Percentiles rank a stretch among this genome's conserved stretches.
Conservation (phyloP, 2,113 vertebrate species). For the Percina caprodes region DNA sequence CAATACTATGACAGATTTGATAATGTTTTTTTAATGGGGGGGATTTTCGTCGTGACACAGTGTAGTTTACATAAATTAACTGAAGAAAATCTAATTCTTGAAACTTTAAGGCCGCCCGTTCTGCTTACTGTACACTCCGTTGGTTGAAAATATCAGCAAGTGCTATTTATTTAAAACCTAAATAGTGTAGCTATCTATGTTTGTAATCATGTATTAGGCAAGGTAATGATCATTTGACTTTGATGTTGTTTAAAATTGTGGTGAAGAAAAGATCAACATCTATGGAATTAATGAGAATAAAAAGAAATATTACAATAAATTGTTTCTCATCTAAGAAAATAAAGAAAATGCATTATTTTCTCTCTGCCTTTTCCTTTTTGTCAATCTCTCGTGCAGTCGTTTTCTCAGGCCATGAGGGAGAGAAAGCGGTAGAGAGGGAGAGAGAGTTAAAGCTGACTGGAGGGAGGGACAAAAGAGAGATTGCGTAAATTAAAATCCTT, state of each 20-base stretch:
- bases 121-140: not conserved
- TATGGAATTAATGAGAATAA: not conserved
- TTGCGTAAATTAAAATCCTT: slow-evolving; percentile 88
- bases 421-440: slow-evolving; percentile 43
- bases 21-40: not conserved
- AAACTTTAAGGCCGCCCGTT: slow-evolving; percentile 1
- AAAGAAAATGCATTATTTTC: not conserved
- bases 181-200: not conserved
- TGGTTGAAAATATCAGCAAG: not conserved
- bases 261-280: slow-evolving; percentile 1
- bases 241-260: not conserved
- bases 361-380: slow-evolving; percentile 36
- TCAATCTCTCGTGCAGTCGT: slow-evolving; percentile 27
- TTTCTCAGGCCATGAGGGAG: slow-evolving; percentile 55
- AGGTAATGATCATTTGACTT: not conserved
- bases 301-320: not conserved
- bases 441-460: slow-evolving; percentile 68
- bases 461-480: slow-evolving; percentile 83
- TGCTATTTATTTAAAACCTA: not conserved
- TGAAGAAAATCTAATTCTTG: not conserved
- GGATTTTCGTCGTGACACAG: not conserved
- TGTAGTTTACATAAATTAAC: not conserved
- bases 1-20: not conserved
- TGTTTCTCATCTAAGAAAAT: not conserved
- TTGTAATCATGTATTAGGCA: not conserved